Base-by-base conservation (phyloP, 1,140 invertebrate species). In the Stegodyphus dumicola region DNA sequence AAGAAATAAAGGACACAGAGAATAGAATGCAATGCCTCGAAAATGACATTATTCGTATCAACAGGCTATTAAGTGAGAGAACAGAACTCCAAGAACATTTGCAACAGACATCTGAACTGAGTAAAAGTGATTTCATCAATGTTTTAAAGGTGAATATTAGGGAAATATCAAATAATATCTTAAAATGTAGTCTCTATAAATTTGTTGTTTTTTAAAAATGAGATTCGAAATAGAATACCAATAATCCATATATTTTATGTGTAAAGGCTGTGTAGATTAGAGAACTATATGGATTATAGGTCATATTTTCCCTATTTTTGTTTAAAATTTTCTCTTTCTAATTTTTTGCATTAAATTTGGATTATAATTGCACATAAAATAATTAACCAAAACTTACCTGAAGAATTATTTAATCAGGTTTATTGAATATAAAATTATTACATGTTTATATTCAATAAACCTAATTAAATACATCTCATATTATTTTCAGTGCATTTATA, bases 51-150 rank as follows among this genome's bases (percentile, higher is more conserved):
- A 49, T 49, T 54, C 48, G 73, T 53, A 18, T 77, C 1, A 86
- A 65, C 67, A 71, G 64, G 7, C 64, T 86, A 17, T 56, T 86
- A 1, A 18, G 33, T 53, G 84, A 86, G 53, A 64, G 76, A 33
- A 86, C 71, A n/a, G 56, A 73, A 65, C 49, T 77, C n/a, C 33
- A 86, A 65, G 67, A 77, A 18, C 64, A 17, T 53, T 70, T 71
- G 2, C 48, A 77, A 51, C 66, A 77, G 48, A 7, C 51, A n/a
- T 17, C 69, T 70, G 84, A 77, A 33, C 5, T 86, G 6, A 53
- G 9, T 10, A 86, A 78, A 65, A 48, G 54, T 86, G 84, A 86
- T 54, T 86, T 66, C 15, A 71, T 71, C 65, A 77, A 78, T 18
- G 18, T 18, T 15, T 71, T 86, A 49, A 86, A 86, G 60, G 84